A percentile compares a stretch with the other conserved stretches of the same genome.
These are phyloP conservation scores for Drosophila subsilvestris DNA, from an alignment of 2,888 invertebrate genomes.

Conservation along the genomic window DNA sequence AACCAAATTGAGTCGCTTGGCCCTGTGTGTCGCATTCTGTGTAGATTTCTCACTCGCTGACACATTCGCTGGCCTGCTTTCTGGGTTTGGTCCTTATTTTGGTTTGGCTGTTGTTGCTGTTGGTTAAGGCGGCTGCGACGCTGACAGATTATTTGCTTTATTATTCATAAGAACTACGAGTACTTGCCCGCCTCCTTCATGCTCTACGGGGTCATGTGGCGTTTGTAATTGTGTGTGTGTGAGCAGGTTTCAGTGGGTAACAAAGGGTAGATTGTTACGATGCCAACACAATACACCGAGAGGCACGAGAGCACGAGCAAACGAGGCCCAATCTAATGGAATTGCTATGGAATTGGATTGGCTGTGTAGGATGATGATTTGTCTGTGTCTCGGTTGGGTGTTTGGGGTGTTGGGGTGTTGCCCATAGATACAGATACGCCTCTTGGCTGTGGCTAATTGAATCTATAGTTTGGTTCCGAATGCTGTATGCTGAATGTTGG, in stretches of 20 bases:
- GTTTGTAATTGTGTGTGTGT: slow-evolving; percentile 26
- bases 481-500: too few relatives aligned
- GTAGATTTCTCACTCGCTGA: slow-evolving; percentile 33
- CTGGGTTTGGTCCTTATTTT: not conserved
- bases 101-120: slow-evolving; percentile 14
- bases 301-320: slow-evolving; percentile 4
- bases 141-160: slow-evolving; percentile 81
- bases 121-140: slow-evolving; percentile 68
- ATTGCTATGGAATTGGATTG: slow-evolving; percentile 13
- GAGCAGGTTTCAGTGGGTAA: slow-evolving; percentile 23
- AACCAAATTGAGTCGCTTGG: slow-evolving; percentile 71
- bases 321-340: slow-evolving; percentile 18
- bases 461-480: too few relatives aligned
- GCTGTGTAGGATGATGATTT: slow-evolving; percentile 7
- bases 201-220: slow-evolving; percentile 35
- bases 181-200: slow-evolving; percentile 1
- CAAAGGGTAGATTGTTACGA: slow-evolving; percentile 44
- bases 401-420: too few relatives aligned
- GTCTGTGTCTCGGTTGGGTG: too few relatives aligned
- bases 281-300: slow-evolving; percentile 25
- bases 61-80: slow-evolving; percentile 28
- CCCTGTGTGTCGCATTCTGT: slow-evolving; percentile 12
- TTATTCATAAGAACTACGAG: slow-evolving; percentile 76
- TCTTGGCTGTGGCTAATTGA: too few relatives aligned
- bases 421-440: too few relatives aligned